These are phyloP conservation scores for Emydura subglobosa DNA, from an alignment of 2,113 vertebrate species.

Conservation along the genomic window DNA sequence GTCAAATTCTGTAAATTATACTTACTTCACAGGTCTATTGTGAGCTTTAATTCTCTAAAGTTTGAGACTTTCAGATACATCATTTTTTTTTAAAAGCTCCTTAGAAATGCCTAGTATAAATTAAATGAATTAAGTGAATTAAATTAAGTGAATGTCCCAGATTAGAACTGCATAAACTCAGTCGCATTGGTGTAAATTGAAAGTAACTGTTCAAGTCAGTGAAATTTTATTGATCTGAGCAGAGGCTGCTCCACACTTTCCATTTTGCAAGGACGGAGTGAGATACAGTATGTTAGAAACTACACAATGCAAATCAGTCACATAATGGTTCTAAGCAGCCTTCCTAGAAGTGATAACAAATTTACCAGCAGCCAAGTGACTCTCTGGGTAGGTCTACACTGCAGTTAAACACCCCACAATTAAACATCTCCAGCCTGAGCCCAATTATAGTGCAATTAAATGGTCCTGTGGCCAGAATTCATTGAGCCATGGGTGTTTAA, in stretches of 20 bases:
- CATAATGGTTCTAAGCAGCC: background rate
- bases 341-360: slow-evolving; percentile 51
- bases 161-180: background rate
- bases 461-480: background rate
- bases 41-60: slow-evolving; percentile 10
- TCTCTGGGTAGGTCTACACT: background rate
- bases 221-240: background rate
- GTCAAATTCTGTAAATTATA: background rate
- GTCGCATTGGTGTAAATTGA: background rate
- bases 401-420: background rate
- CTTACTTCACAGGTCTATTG: background rate
- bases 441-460: background rate
- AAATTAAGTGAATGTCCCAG: background rate
- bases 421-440: background rate
- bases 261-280: background rate
- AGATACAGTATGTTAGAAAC: background rate
- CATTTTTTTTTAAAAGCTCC: background rate
- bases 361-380: background rate
- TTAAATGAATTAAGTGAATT: background rate
- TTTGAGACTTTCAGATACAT: background rate
- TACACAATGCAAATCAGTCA: background rate
- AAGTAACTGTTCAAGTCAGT: background rate
- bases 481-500: background rate
- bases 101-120: slow-evolving; percentile 33
- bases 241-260: background rate